These are phyloP conservation scores for Pluvianellus socialis DNA, from an alignment of 2,113 vertebrate species.

Conservation along the genomic window DNA sequence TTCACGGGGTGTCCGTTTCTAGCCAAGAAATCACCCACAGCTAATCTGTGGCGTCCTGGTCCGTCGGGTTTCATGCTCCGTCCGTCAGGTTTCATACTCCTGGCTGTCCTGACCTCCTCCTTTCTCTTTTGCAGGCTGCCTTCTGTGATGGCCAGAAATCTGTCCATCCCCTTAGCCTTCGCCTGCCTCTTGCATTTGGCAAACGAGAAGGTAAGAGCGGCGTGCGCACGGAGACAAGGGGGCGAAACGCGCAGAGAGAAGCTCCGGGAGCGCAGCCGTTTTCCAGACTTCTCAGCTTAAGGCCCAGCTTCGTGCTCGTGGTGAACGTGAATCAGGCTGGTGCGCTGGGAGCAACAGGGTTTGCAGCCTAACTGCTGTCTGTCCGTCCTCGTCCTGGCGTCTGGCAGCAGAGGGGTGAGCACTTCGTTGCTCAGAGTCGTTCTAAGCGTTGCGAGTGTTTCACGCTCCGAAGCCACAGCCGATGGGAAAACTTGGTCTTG, in stretches of 20 bases:
- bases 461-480: rapidly evolving
- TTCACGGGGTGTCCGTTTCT: too few relatives aligned
- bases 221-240: rapidly evolving
- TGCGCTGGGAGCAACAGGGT: rapidly evolving
- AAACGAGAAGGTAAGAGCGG: constrained; percentile 88
- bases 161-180: constrained; percentile 90
- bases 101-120: not conserved
- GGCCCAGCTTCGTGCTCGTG: rapidly evolving
- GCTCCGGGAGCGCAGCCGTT: rapidly evolving
- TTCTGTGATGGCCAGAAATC: constrained; percentile 83
- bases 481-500: too few relatives aligned
- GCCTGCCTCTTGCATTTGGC: constrained; percentile 90
- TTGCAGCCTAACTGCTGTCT: not conserved
- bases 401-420: not conserved
- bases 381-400: not conserved
- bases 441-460: rapidly evolving
- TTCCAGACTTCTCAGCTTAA: not conserved
- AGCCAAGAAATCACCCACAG: not conserved
- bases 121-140: constrained; percentile 78
- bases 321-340: not conserved
- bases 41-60: not conserved
- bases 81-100: not conserved
- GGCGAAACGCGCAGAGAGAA: rapidly evolving
- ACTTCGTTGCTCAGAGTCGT: not conserved
- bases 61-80: not conserved